Base-by-base conservation (phyloP, 2,888 invertebrate species). In the Amphimallon solstitiale region DNA sequence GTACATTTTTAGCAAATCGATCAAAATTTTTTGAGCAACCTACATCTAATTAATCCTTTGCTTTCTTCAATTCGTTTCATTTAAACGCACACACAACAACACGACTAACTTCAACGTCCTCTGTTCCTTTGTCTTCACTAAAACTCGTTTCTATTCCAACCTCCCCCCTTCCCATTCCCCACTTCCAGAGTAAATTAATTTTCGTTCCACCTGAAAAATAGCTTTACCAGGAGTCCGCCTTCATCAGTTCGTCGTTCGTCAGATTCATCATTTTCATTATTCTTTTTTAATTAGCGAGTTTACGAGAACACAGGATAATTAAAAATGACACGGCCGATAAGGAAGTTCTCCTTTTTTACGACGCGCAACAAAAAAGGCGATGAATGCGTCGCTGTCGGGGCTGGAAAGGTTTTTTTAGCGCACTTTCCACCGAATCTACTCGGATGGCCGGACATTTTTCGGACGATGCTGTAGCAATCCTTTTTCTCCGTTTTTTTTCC, bases 201-300 rank as follows among this genome's bases (percentile, higher is more conserved):
- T 51, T 15, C 19, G 17, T 15, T 15, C 34, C 7, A 17, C 12
- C 17, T 37, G 17, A 35, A 51, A 51, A 35, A 51, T 35, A 17
- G 10, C 35, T 51, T 51, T n/a, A 12, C 34, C 7, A 2, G 4
- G 35, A 35, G n/a, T 15, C 15, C 9, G 17, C 35, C 17, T 17
- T 35, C 35, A 10, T n/a, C n/a, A n/a, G n/a, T n/a, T n/a, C n/a
- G 9, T 15, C n/a, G 29, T 29, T 29, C 29, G 15, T 15, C n/a
- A 15, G 35, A 51, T 51, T 51, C 15, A 35, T 51, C 10, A 10
- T 51, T 54, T 56, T 40, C 40, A 40, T 56, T 56, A 40, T 40
- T 56, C 56, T 21, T 40, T 56, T 56, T 56, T 56, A 56, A 56
- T 56, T 56, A 56, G 56, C 14, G 56, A 40, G 56, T 56, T 56